phyloP scores from a whole-genome alignment of 2,888 invertebrate genomes.

The Parapristionchus giblindavisi region DNA sequence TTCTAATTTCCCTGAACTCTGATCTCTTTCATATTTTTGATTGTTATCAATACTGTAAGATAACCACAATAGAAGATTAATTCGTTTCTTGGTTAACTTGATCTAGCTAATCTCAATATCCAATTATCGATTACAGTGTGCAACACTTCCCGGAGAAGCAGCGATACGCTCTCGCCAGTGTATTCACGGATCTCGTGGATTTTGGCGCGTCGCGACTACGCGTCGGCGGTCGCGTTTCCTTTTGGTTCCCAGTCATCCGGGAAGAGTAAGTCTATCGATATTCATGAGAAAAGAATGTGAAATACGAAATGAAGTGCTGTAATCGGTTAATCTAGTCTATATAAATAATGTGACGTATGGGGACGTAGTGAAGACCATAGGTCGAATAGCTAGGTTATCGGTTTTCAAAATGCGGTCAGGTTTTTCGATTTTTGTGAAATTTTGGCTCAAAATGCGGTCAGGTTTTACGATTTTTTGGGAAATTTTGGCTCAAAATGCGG shows the following conservation, averaged over 20 bases:
- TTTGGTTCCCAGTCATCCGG: slow-evolving; percentile 93
- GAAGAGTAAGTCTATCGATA: slow-evolving; percentile 74
- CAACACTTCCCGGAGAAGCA: slow-evolving; percentile 76
- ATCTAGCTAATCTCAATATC: neutral
- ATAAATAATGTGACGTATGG: too few relatives aligned
- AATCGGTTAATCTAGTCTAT: too few relatives aligned
- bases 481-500: too few relatives aligned
- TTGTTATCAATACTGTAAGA: neutral
- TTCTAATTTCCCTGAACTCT: neutral
- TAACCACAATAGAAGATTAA: neutral
- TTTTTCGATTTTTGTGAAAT: too few relatives aligned
- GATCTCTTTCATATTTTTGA: too few relatives aligned
- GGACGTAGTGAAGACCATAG: too few relatives aligned
- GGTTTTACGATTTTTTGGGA: too few relatives aligned
- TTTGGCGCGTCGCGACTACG: slow-evolving; percentile 84
- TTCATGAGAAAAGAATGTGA: too few relatives aligned
- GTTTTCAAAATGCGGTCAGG: too few relatives aligned
- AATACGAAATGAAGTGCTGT: too few relatives aligned
- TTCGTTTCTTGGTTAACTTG: neutral
- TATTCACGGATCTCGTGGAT: slow-evolving; percentile 83
- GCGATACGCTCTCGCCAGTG: slow-evolving; percentile 83
- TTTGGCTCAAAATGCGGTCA: too few relatives aligned
- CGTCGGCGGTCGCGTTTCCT: slow-evolving; percentile 84
- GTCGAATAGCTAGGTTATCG: too few relatives aligned
- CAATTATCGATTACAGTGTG: slow-evolving; percentile 57